Base-by-base conservation (phyloP, 2,797 vertebrate genomes). In the Natrix natrix region DNA sequence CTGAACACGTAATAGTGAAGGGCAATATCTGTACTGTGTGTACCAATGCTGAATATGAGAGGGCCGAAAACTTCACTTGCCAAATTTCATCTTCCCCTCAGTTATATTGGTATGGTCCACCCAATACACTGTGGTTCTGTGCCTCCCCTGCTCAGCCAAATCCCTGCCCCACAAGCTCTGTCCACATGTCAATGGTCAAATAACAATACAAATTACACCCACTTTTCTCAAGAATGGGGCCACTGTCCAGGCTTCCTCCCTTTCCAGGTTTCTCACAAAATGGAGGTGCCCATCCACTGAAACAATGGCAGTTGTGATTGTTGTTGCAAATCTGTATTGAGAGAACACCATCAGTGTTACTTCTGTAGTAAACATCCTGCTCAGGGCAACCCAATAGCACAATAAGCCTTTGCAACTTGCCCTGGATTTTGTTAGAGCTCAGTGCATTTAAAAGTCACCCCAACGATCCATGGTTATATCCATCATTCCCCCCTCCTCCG, bases 291-390 rank as follows among this genome's bases (percentile, higher is more conserved):
- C 99, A 99, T 66, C 99, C 99, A 0, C 61, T n/a, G 63, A 98
- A 92, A 94, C 99, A 99, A 96, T 99, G 99, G 95, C 99, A 99
- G 97, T 99, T 99, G 93, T 98, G 98, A 96, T 99, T 99, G 95
- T 97, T 98, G 95, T 98, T 98, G 96, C 98, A 98, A 55, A 98
- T 96, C 98, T 98, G 96, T 89, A 92, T 74, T 59, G 4, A 63
- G 4, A 93, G 22, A 61, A 92, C 90, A 94, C 52, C 28, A 83
- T 48, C 83, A 55, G 26, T 1, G 88, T 60, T 52, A 14, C 32
- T 32, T 57, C 28, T 61, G 12, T 14, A 63, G 86, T 16, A 78
- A 56, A 90, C 55, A 32, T 61, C 14, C 56, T 57, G n/a, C 32
- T 22, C 56, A 43, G 54, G 13, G 7, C 13, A 94, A 32, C n/a